Base-by-base conservation (phyloP, 2,113 vertebrate species). In the Atrichornis clamosus region DNA sequence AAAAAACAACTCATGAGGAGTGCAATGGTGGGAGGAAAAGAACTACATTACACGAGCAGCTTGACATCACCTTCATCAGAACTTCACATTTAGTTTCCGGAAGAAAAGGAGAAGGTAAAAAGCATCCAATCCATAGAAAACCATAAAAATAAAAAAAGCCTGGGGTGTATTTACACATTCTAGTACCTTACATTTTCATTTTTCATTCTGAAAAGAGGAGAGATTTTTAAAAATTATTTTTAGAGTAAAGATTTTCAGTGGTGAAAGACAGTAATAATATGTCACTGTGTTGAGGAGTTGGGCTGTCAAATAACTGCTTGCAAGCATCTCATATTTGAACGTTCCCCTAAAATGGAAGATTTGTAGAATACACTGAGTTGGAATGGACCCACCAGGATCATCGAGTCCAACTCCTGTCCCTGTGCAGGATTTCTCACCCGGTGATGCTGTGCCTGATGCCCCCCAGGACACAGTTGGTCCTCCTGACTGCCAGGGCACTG, bases 371-470 rank as follows among this genome's bases (percentile, higher is more conserved):
- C 15, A 14, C 37, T 77, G 37, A 44, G 22, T 19, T 53, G 22
- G 27, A 60, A 15, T 27, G 32, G 17, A 22, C 7, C 17, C 26
- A 27, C 9, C 7, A 10, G 6, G 18, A 23, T 68, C 37, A 19
- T 28, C 0, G 0, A 33, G 18, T 68, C 26, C 17, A 44, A 2
- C 10, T 68, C 22, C 46, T 44, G 53, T 18, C 7, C 28, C 27
- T 77, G 33, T 18, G 7, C 26, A 44, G 62, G 26, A 33, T 44
- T 59, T 14, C 37, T 21, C 22, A 9, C 7, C 8, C 20, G 24
- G 13, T 1, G 5, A 55, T 9, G n/a, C 47, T n/a, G 6, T 39
- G 1, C 55, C 63, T 62, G 39, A 39, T 55, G 15, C 27, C 15
- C 14, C 14, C 23, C n/a, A 53, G 39, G 33, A 28, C 28, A 39